phyloP scores from a whole-genome alignment of 2,113 vertebrate species.

The Suricata suricatta region DNA sequence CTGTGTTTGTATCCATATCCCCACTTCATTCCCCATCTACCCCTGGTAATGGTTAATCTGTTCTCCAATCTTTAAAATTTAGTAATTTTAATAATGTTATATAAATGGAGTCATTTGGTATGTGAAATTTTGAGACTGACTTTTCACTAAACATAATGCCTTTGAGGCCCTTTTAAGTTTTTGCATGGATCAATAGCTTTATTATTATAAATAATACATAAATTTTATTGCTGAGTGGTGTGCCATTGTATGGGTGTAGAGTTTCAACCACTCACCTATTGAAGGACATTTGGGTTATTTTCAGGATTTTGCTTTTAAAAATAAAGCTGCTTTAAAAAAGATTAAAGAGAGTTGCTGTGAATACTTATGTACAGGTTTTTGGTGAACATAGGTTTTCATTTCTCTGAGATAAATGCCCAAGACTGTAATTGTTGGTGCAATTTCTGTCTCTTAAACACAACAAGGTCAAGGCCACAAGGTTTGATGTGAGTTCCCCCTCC shows the following conservation, averaged over 20 bases:
- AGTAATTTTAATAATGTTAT: not conserved
- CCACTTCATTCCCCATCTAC: not conserved
- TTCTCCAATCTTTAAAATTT: not conserved
- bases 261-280: not conserved
- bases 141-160: not conserved
- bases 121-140: not conserved
- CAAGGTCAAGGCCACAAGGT: not conserved
- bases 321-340: not conserved
- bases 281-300: not conserved
- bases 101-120: not conserved
- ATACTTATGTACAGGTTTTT: not conserved
- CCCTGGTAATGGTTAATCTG: not conserved
- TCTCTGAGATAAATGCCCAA: not conserved
- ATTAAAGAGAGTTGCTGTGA: not conserved
- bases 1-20: not conserved
- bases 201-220: not conserved
- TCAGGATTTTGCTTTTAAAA: constrained; percentile 9
- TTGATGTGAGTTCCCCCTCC: not conserved
- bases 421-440: not conserved
- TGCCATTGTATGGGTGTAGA: not conserved
- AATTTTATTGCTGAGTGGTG: not conserved
- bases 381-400: not conserved
- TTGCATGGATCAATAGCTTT: not conserved
- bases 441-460: not conserved
- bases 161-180: not conserved